Evolutionary conservation across 2,113 vertebrate genomes (phyloP), one percentile per base, ranked within the genome.

Genomic region (Oreotrochilus melanogaster): DNA sequence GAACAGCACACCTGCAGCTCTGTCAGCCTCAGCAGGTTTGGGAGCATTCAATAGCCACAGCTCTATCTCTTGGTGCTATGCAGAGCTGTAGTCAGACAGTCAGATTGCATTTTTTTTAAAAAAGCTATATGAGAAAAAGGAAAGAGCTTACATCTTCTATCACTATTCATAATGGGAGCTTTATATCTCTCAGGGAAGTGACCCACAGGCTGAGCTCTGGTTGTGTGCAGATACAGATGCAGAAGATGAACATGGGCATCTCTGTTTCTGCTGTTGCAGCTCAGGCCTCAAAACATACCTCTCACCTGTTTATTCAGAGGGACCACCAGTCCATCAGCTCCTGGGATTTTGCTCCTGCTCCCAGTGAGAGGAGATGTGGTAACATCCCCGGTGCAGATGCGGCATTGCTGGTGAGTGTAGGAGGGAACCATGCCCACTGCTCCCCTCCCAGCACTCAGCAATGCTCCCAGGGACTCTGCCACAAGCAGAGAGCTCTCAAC

Each of bases 221-320:
- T 11, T 70, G 28, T 11, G 28, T 42, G 13, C 6, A 9, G 9
- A 4, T 8, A 8, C 0, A 0, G 39, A 37, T 0, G 5, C 11
- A 51, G 51, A 51, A 47, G 56, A 42, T 0, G 7, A 84, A 64
- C 9, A 33, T 11, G 1, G 11, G 24, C 66, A 75, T 48, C 71
- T 30, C 23, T 11, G 2, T 3, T 62, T 92, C 71, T 50, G 18
- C 35, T 67, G 7, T 27, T 30, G 18, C 7, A 18, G 30, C 15
- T 60, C 33, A 73, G 42, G 18, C 47, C 28, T 60, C 35, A 39
- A 89, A 85, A 54, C 5, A 27, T 48, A 69, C 33, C 33, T 48
- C 9, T 13, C 8, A 4, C 28, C 33, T 53, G 13, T 33, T 78
- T 43, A 48, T 24, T 19, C 74, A 10, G 10, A 47, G 14, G 25